These are phyloP conservation scores for Colinus virginianus DNA, from an alignment of 2,113 vertebrate genomes.

Conservation along the genomic window DNA sequence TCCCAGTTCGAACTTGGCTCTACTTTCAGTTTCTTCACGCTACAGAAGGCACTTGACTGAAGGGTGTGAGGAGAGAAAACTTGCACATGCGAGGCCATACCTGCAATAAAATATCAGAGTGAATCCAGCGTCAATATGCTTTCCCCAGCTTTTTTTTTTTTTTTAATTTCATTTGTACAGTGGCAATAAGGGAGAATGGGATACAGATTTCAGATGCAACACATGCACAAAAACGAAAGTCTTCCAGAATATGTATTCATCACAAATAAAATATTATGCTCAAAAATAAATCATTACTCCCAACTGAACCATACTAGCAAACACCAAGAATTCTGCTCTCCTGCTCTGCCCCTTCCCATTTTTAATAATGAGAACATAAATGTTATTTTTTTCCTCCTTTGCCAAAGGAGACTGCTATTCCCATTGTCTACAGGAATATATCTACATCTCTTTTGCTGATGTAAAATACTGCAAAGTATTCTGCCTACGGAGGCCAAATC, in stretches of 20 bases:
- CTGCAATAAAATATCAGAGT: constrained; percentile 75
- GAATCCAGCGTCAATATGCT: constrained; percentile 42
- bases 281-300: background rate
- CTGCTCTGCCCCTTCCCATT: background rate
- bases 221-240: background rate
- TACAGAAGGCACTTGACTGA: constrained; percentile 99
- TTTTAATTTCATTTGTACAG: background rate
- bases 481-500: constrained; percentile 6
- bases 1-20: constrained; percentile 97
- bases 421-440: constrained; percentile 25
- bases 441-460: background rate
- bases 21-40: constrained; percentile 99
- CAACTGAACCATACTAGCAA: background rate
- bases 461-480: constrained; percentile 18
- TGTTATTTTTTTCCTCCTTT: constrained; percentile 54
- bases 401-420: constrained; percentile 15
- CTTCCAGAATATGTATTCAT: background rate
- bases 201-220: background rate
- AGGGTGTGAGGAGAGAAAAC: constrained; percentile 97
- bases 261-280: background rate
- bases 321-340: background rate
- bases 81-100: constrained; percentile 99
- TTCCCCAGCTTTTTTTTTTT: constrained; percentile 1
- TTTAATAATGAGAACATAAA: constrained; percentile 44
- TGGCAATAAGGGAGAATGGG: background rate